Evolutionary conservation across 2,113 vertebrate species (phyloP), one percentile per base, ranked within the genome.

Genomic region (Nerophis ophidion): DNA sequence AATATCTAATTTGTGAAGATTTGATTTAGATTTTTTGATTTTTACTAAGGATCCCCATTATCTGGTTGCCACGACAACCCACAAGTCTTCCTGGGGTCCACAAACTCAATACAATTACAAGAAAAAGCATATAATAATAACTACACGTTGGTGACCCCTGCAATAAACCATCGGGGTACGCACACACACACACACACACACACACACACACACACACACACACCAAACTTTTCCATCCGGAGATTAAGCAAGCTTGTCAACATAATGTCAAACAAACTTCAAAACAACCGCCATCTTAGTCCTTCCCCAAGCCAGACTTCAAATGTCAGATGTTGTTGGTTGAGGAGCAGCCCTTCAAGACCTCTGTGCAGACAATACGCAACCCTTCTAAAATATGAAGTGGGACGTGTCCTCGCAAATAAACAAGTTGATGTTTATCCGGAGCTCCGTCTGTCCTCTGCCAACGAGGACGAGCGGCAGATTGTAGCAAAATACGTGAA

Each of bases 191-290:
- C 34, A 66, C 66, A 66, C 61, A 52, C 45, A 55, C 64, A 66
- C 55, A 61, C 38, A 63, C 56, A 62, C 64, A 52, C n/a, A 11
- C 61, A 61, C 54, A 63, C 12, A 40, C 47, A 60, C 60, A 48
- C 35, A 46, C 53, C 72, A 68, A 40, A 59, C 72, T 64, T 79
- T 56, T 71, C 72, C 58, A 75, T 75, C 65, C 50, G 66, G 67
- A 80, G 77, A 77, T 86, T 83, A 84, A 70, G 48, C 66, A 57
- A 70, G 63, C 78, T 87, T 84, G 81, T 83, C 78, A 86, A 79
- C 83, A 81, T 57, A 66, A 82, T 80, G 80, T 82, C 82, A 83
- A 76, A 69, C 70, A 79, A 78, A 79, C 81, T 79, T 82, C 68
- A 79, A 82, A 83, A 86, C 68, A 79, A 72, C 46, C 75, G 70